Percentiles rank a stretch among this genome's conserved stretches.
Conservation (phyloP, 2,888 invertebrate genomes). For the Parnassius apollo region DNA sequence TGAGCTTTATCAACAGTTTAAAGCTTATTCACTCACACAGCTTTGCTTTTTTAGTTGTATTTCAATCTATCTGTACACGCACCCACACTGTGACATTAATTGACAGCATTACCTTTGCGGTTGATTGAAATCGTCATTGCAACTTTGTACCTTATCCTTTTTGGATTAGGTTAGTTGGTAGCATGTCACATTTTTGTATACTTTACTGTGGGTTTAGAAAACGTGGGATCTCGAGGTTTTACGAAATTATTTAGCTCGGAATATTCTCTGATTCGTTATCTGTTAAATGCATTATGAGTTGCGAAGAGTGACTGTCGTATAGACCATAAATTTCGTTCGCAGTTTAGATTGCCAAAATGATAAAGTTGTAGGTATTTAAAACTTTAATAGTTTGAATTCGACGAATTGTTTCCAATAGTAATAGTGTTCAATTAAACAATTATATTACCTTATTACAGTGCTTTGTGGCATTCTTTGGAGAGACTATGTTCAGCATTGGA, state of each 20-base stretch:
- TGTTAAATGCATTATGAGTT: conserved; percentile 34
- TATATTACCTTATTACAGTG: too few relatives aligned
- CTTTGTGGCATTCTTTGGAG: too few relatives aligned
- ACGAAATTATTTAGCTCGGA: conserved; percentile 21
- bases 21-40: conserved; percentile 62
- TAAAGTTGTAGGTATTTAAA: conserved; percentile 13
- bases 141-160: neutral
- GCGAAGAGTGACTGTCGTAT: conserved; percentile 33
- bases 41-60: conserved; percentile 42
- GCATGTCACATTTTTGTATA: conserved; percentile 1
- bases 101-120: conserved; percentile 18
- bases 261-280: conserved; percentile 43
- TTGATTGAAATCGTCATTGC: neutral
- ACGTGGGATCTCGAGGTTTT: conserved; percentile 12
- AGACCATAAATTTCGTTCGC: conserved; percentile 31
- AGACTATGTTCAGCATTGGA: too few relatives aligned
- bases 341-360: conserved; percentile 15
- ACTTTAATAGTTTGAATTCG: neutral
- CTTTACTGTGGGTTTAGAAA: neutral
- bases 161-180: conserved; percentile 8
- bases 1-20: conserved; percentile 57
- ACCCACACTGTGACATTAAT: conserved; percentile 30
- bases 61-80: conserved; percentile 36
- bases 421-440: too few relatives aligned
- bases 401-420: neutral